Evolutionary conservation across 2,113 vertebrate species (phyloP), one percentile per base, ranked within the genome.

Genomic region (Kryptolebias marmoratus): DNA sequence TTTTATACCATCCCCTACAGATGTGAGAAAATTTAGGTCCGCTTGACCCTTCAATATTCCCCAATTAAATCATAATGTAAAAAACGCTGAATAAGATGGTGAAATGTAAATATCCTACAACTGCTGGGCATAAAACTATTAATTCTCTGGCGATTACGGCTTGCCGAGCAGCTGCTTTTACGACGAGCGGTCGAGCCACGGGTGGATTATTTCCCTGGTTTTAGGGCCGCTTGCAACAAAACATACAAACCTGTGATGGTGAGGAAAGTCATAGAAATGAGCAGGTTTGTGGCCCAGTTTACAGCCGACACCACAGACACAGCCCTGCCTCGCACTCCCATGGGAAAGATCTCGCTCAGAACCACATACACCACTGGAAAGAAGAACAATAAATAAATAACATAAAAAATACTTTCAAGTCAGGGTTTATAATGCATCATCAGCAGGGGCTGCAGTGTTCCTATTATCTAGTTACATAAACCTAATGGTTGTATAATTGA

Each of bases 251-350:
- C 97, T 14, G 96, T 97, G 49, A 96, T 66, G 5, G 96, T 96
- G 84, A 99, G 93, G 92, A 99, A 99, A 0, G 96, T 98, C 94
- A 96, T 91, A n/a, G 97, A 98, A 80, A 98, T 96, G 80, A 98
- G 92, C 11, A 99, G 96, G 85, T 98, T 98, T 64, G 96, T 95
- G 71, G 94, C 95, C 97, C 96, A 98, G 93, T 98, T 98, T 74
- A 98, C 93, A 81, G 94, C 96, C 1, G 95, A 96, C 31, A 97
- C 96, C 87, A 98, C 93, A 50, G 96, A 96, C 83, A 97, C 95
- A 30, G 97, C 97, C 49, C 94, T 93, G 80, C 97, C 97, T 93
- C 96, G 89, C 73, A 99, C 94, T 28, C 96, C 97, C 75, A 93
- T 95, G 0, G 97, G 97, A 69, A 98, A 99, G 83, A 99, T 97